Percentiles rank a stretch among this genome's conserved stretches.
phyloP scores from a whole-genome alignment of 2,113 vertebrate genomes.

The Hypanus sabinus region DNA sequence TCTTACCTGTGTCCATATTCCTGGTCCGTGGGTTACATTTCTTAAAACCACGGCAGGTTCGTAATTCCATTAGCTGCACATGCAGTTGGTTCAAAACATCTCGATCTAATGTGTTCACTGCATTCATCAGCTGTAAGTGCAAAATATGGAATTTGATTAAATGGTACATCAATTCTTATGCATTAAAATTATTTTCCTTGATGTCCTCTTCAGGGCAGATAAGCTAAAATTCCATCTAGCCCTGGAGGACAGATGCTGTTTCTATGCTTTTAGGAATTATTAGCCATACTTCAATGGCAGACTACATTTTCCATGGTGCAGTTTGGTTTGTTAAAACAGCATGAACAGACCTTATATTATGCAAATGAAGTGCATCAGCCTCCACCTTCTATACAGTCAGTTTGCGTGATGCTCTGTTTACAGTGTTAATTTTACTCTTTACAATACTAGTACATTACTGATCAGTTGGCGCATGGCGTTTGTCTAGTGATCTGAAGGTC shows the following conservation, averaged over 20 bases:
- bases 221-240: neutral
- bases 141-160: neutral
- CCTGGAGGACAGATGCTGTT: neutral
- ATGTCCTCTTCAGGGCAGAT: neutral
- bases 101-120: slow-evolving; percentile 75
- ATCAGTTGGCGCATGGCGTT: too few relatives aligned
- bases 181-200: neutral
- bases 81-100: slow-evolving; percentile 80
- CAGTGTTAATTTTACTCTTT: neutral
- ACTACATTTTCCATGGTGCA: neutral
- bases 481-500: too few relatives aligned
- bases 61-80: slow-evolving; percentile 80
- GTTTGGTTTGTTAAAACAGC: neutral
- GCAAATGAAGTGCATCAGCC: neutral
- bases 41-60: slow-evolving; percentile 83
- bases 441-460: too few relatives aligned
- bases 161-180: neutral
- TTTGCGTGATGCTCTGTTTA: neutral
- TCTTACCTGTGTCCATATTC: slow-evolving; percentile 76
- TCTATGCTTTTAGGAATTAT: neutral
- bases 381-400: neutral
- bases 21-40: slow-evolving; percentile 77
- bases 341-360: neutral
- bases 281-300: neutral
- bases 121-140: slow-evolving; percentile 74